Evolutionary conservation across 2,888 invertebrate species (phyloP), one percentile per base, ranked within the genome.

Genomic region (Empis stercorea): DNA sequence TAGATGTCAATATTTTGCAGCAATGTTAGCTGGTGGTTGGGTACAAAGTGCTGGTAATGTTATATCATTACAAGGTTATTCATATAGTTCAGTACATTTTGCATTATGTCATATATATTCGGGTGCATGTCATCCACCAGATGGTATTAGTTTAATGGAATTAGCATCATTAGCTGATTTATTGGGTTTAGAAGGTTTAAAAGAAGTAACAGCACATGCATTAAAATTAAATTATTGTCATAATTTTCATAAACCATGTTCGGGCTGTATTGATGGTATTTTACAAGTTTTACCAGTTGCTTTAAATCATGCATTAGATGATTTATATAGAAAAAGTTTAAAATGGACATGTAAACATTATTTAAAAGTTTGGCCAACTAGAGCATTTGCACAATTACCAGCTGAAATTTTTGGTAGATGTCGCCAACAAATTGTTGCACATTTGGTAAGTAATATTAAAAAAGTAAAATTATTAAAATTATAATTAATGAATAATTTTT

Each of bases 101-200:
- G 85, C 91, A 0, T 70, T 96, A 50, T 87, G 91, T 57, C 94
- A 94, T 65, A 87, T 96, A 54, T 96, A 96, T 63, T 93, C 94
- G 50, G 95, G 95, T 3, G 82, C 88, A 27, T 85, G 87, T 34
- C 83, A 85, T 57, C 84, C 95, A 47, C 91, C 92, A 1, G 87
- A 87, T 57, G 80, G 84, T 2, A 84, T 92, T 53, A 86, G 84
- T 63, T 78, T 93, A 43, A 83, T 87, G 49, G 92, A 93, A 65
- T 66, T 94, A 53, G 85, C 93, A 0, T 86, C 89, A 0, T 68
- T 94, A 46, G 87, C 93, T 0, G 93, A 94, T 66, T 84, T 93
- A 79, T 71, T 94, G 45, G 85, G 89, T 9, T 68, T 95, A 17
- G 92, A 93, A 65, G 93, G 93, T 0, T 73, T 96, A 5, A 92